Percentiles rank a stretch among this genome's conserved stretches.
Evolutionary conservation across 2,113 vertebrate species (phyloP).

Genomic region (Myocastor coypus): DNA sequence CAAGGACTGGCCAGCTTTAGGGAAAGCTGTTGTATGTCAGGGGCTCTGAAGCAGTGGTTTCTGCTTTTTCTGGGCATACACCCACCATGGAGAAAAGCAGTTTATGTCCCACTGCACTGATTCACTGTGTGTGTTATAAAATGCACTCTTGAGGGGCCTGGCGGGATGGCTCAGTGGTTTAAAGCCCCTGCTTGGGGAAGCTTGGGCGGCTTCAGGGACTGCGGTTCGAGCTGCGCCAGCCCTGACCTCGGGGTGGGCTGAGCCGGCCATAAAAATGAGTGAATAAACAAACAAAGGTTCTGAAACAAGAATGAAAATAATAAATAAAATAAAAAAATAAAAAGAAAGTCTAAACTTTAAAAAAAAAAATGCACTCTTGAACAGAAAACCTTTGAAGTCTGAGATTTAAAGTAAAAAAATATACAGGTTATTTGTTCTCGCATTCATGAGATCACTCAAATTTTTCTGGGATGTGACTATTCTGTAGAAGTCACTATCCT

Average conservation of each 20-base stretch:
- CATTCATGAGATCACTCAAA: not conserved
- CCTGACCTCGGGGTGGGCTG: no score
- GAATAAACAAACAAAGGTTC: no score
- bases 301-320: no score
- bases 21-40: not conserved
- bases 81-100: not conserved
- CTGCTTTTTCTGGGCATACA: not conserved
- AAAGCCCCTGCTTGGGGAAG: no score
- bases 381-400: slow-evolving; percentile 37
- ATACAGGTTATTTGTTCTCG: slow-evolving; percentile 37
- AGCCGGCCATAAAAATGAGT: no score
- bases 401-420: slow-evolving; percentile 38
- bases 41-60: not conserved
- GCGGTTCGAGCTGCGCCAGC: no score
- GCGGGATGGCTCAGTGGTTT: no score
- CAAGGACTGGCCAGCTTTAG: not conserved
- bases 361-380: not conserved
- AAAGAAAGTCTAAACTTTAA: no score
- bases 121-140: slow-evolving; percentile 17
- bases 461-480: slow-evolving; percentile 10
- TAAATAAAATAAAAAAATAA: no score
- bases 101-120: not conserved
- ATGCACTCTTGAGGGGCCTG: not conserved
- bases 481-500: not conserved
- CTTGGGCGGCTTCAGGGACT: no score